Conservation (phyloP, 2,888 invertebrate species). For the Drosophila incognita region DNA sequence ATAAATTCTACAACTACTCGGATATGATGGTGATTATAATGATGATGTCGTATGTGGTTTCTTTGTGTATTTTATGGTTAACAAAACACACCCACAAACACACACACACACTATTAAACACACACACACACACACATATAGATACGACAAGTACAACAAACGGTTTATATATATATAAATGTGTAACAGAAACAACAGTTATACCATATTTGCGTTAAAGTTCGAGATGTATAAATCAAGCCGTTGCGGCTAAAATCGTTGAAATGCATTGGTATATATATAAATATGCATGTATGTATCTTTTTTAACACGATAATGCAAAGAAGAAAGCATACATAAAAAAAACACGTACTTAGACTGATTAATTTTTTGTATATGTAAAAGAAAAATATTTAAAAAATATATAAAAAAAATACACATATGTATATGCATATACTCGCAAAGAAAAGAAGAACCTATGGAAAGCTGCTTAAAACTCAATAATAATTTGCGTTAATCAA, state of each 20-base stretch:
- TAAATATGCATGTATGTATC: constrained; percentile 10
- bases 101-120: constrained; percentile 15
- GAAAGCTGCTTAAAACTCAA: constrained; percentile 46
- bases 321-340: constrained; percentile 10
- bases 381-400: constrained; percentile 52
- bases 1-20: constrained; percentile 36
- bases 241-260: constrained; percentile 36
- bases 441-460: constrained; percentile 21
- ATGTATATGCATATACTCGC: constrained; percentile 18
- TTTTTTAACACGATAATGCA: constrained; percentile 27
- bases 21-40: constrained; percentile 31
- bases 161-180: constrained; percentile 26
- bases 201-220: constrained; percentile 50
- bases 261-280: constrained; percentile 17
- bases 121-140: constrained; percentile 28
- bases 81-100: constrained; percentile 35
- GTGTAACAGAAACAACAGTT: constrained; percentile 23
- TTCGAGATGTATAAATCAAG: constrained; percentile 39
- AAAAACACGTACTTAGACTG: constrained; percentile 74
- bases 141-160: constrained; percentile 37
- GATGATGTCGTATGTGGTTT: constrained; percentile 52
- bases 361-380: constrained; percentile 79
- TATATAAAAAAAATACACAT: constrained; percentile 29
- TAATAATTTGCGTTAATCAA: constrained; percentile 40
- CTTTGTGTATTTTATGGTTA: constrained; percentile 56